phyloP scores from a whole-genome alignment of 2,113 vertebrate species.

The Sapayoa aenigma region DNA sequence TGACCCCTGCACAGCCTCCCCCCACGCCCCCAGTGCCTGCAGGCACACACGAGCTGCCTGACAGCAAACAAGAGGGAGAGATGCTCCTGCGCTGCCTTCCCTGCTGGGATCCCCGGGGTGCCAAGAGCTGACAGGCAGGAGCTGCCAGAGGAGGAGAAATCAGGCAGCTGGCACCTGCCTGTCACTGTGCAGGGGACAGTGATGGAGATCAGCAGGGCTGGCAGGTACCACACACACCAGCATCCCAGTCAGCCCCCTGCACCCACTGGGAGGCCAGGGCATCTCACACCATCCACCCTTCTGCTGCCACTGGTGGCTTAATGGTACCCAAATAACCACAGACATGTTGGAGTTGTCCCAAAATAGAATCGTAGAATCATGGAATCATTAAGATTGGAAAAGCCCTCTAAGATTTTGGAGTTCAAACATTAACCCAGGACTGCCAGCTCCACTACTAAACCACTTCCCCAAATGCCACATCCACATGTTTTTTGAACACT shows the following conservation, averaged over 20 bases:
- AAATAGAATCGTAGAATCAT: not conserved
- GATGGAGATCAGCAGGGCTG: not conserved
- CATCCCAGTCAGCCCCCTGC: not conserved
- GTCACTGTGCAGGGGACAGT: not conserved
- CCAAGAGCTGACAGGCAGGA: not conserved
- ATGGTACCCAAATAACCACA: not conserved
- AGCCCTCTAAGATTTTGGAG: not conserved
- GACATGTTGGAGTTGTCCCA: not conserved
- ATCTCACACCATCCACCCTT: not conserved
- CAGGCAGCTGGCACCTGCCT: not conserved
- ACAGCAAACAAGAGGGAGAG: not conserved
- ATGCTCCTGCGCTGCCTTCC: not conserved
- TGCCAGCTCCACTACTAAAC: not conserved
- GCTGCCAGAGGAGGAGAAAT: not conserved
- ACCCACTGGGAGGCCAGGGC: not conserved
- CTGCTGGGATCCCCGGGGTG: not conserved
- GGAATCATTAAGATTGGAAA: not conserved
- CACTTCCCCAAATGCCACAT: not conserved
- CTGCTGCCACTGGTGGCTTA: not conserved
- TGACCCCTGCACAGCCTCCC: not conserved
- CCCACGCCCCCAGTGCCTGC: not conserved
- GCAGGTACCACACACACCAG: not conserved
- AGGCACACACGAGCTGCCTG: not conserved
- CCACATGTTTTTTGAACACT: not conserved
- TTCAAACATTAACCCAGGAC: not conserved